Evolutionary conservation across 2,113 vertebrate species (phyloP), one percentile per base, ranked within the genome.

Genomic region (Burhinus oedicnemus): DNA sequence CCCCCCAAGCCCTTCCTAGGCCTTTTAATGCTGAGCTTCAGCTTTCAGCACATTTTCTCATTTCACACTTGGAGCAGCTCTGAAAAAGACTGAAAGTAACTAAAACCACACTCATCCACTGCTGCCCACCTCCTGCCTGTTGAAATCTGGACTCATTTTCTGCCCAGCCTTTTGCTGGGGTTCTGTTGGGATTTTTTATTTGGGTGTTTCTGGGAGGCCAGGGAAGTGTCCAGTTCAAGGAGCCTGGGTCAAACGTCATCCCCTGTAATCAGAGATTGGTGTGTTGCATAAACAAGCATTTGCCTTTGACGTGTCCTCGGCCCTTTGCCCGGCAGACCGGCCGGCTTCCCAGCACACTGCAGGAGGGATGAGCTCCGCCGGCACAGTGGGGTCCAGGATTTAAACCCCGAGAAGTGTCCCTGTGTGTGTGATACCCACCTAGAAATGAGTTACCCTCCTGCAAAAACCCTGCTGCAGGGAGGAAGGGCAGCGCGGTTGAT

Each of bases 371-470:
- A 23, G 16, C 80, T 49, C 45, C 11, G n/a, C 30, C 1, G 1
- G 61, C 64, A 20, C 42, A 9, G 36, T 1, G 2, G 16, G 9
- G 3, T 8, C 55, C 12, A 8, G 49, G 25, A 8, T 12, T 23
- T 4, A 12, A 52, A 40, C 22, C 38, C 29, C 15, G 51, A 44
- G 30, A 38, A 40, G 8, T 5, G 23, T 21, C 49, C 44, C 40
- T 7, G 2, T 1, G 4, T 8, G 10, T 15, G 26, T 13, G 27
- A 40, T 4, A 23, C 38, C 38, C 51, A 13, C 8, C 10, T 6
- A 16, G 15, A 45, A 66, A 32, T 8, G 2, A 18, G 14, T 55
- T 34, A 25, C 8, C 10, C 71, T 11, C 23, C 44, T 0, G 1
- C 32, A 57, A 32, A 44, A 32, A 4, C 42, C 32, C 34, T 20